Evolutionary conservation across 2,888 invertebrate genomes (phyloP).

Genomic region (Heterodera filipjevi): DNA sequence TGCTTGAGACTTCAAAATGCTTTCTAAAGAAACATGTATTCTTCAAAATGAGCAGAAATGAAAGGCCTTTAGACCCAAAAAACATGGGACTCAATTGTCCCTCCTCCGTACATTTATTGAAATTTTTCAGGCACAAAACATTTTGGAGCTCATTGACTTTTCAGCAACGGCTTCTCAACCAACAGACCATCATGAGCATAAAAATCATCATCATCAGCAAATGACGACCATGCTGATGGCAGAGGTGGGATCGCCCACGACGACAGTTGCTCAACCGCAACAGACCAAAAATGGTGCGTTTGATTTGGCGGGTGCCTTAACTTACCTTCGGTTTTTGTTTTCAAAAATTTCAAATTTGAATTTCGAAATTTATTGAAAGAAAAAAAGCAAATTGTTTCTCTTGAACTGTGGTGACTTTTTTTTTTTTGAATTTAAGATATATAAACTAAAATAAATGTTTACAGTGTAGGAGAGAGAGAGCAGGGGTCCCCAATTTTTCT

Average conservation of each 20-base stretch:
- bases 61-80: background rate
- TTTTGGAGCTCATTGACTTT: constrained; percentile 5
- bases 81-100: background rate
- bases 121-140: background rate
- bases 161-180: background rate
- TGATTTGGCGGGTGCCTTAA: background rate
- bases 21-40: too few species aligned
- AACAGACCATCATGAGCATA: background rate
- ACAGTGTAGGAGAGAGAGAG: too few species aligned
- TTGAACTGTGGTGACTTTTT: too few species aligned
- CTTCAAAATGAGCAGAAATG: too few species aligned
- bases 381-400: background rate
- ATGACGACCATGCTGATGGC: background rate
- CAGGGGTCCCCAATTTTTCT: too few species aligned
- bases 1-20: too few species aligned
- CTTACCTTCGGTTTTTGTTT: too few species aligned
- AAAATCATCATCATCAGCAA: background rate
- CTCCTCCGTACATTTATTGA: background rate
- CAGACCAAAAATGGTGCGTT: background rate
- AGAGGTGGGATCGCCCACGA: background rate
- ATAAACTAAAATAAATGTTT: background rate
- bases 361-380: too few species aligned
- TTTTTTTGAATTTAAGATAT: background rate
- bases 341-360: too few species aligned
- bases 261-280: background rate